Evolutionary conservation across 2,888 invertebrate genomes (phyloP), one percentile per base, ranked within the genome.

Genomic region (Allacma fusca): DNA sequence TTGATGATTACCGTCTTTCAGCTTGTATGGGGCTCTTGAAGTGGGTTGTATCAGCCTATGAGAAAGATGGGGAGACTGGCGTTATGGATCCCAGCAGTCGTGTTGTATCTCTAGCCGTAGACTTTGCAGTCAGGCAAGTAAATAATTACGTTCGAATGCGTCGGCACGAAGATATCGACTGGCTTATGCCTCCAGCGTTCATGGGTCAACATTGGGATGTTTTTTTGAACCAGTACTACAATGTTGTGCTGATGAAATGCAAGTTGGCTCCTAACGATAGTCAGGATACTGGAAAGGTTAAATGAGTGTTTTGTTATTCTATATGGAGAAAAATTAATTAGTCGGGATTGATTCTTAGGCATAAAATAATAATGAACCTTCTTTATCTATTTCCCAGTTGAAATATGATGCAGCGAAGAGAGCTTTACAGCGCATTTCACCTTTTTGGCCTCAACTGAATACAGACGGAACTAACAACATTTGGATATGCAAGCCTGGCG

Each of bases 401-500:
- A 84, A 85, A 77, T 89, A 89, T 84, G 88, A 88, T 75, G 89
- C 88, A 83, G 89, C 91, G 5, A 88, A 90, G 71, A 89, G 90
- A 79, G 87, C 92, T 57, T 86, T 95, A 76, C 90, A 90, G 23
- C 90, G 91, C 65, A 89, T 96, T 84, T 88, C 89, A 21, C 90
- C 90, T 77, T 91, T 90, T 85, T 94, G 94, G 93, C 94, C 95
- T 0, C 95, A 95, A 86, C 90, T 93, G 82, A 91, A 92, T 44
- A 90, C 94, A 82, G 97, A 97, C 86, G 97, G 97, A 0, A 90
- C 91, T 79, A 89, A 91, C 78, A 97, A 97, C 87, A 91, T 96
- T 82, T 97, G 97, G 97, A 97, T 97, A 81, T 91, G 97, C 78
- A 97, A 97, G 86, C 97, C 97, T 0, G 96, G 96, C 0, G 96